A percentile compares a stretch with the other conserved stretches of the same genome.
Conservation (phyloP, 2,888 invertebrate species). For the Lasioglossum figueresi region DNA sequence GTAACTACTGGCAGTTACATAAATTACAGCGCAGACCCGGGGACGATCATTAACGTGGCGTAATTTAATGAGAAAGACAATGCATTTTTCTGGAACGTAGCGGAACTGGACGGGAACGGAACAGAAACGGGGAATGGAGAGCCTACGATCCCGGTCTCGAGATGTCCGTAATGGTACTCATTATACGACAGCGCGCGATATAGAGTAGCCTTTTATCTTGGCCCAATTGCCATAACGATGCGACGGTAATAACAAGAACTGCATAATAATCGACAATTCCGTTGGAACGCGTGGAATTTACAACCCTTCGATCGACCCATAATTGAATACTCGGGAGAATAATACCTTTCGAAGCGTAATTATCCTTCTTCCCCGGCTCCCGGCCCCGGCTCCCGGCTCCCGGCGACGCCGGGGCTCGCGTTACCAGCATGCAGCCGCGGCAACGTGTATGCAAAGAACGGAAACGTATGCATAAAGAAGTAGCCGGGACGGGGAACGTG, state of each 20-base stretch:
- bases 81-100: slow-evolving; percentile 39
- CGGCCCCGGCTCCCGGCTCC: slow-evolving; percentile 8
- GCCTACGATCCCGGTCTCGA: slow-evolving; percentile 30
- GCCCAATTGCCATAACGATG: slow-evolving; percentile 44
- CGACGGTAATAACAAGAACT: slow-evolving; percentile 48
- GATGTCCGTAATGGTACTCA: slow-evolving; percentile 48
- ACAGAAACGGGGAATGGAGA: not conserved
- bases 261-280: slow-evolving; percentile 43
- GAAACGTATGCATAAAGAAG: slow-evolving; percentile 48
- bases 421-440: not conserved
- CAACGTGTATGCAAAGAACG: not conserved
- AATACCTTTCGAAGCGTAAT: slow-evolving; percentile 27
- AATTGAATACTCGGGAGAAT: slow-evolving; percentile 32
- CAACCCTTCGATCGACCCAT: slow-evolving; percentile 21
- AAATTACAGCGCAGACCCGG: slow-evolving; percentile 33
- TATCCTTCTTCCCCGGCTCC: slow-evolving; percentile 22
- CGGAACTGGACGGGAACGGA: not conserved
- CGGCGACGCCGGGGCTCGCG: not conserved
- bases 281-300: slow-evolving; percentile 24
- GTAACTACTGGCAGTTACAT: slow-evolving; percentile 41
- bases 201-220: slow-evolving; percentile 49
- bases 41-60: slow-evolving; percentile 51
- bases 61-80: slow-evolving; percentile 60
- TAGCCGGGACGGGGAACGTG: not conserved
- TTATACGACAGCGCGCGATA: slow-evolving; percentile 43